These are phyloP conservation scores for Drosophila basisetae DNA, from an alignment of 2,888 invertebrate species.

Conservation along the genomic window DNA sequence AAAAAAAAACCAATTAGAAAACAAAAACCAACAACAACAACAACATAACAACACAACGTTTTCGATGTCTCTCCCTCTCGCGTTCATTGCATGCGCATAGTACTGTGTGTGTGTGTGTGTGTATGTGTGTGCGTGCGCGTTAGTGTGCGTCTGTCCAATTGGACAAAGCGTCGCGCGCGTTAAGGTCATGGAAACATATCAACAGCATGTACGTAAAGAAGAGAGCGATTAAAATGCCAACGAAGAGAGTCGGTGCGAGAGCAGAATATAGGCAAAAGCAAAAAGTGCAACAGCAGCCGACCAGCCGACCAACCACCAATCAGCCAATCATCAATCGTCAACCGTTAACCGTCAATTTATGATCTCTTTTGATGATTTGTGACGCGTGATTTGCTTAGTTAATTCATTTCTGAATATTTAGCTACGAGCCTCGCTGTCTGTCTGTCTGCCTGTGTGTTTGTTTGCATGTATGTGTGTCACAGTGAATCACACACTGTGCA, in stretches of 20 bases:
- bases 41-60: conserved; percentile 14
- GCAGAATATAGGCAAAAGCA: conserved; percentile 19
- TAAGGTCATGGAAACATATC: conserved; percentile 79
- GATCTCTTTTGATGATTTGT: conserved; percentile 48
- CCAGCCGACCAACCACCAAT: conserved; percentile 1
- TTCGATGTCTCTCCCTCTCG: conserved; percentile 6
- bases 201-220: conserved; percentile 59
- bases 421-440: conserved; percentile 3
- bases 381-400: conserved; percentile 58
- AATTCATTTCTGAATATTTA: conserved; percentile 40
- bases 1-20: conserved; percentile 52
- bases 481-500: conserved; percentile 38
- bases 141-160: conserved; percentile 32
- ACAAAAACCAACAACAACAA: conserved; percentile 33
- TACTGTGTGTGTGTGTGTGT: conserved; percentile 10
- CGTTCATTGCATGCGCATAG: conserved; percentile 16
- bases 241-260: conserved; percentile 1
- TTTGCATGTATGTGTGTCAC: conserved; percentile 6
- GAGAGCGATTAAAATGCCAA: conserved; percentile 18
- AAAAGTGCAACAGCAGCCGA: conserved; percentile 27
- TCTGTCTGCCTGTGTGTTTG: background rate
- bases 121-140: conserved; percentile 9
- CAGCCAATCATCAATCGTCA: conserved; percentile 35
- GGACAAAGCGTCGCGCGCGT: conserved; percentile 47
- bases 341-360: conserved; percentile 40